phyloP scores from a whole-genome alignment of 2,888 invertebrate genomes.

The Ormyrus thymus region DNA sequence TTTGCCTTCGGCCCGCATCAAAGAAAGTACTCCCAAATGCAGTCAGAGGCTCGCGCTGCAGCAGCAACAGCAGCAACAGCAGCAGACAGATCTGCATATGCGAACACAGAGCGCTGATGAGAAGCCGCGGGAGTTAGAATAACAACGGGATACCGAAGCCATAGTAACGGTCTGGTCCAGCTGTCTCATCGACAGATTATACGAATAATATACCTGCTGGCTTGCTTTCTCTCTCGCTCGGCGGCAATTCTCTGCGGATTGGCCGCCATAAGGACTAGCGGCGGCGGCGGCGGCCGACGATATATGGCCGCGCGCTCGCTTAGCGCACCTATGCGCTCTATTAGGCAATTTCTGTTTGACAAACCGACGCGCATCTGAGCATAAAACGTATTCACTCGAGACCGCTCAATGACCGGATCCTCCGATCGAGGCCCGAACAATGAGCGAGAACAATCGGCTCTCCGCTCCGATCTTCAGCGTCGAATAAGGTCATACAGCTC shows the following conservation, averaged over 20 bases:
- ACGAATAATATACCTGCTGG: conserved; percentile 10
- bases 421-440: not conserved
- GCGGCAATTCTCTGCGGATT: not conserved
- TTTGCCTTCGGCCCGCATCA: too few relatives aligned
- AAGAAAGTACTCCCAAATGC: too few relatives aligned
- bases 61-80: too few relatives aligned
- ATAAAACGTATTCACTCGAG: conserved; percentile 35
- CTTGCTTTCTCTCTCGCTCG: conserved; percentile 5
- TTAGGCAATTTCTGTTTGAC: conserved; percentile 39
- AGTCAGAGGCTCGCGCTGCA: too few relatives aligned
- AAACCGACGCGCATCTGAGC: conserved; percentile 31
- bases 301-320: not conserved
- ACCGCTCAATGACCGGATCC: conserved; percentile 20
- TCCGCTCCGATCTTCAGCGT: not conserved
- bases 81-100: too few relatives aligned
- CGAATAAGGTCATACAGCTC: conserved; percentile 14
- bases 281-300: too few relatives aligned
- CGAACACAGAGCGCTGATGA: not conserved
- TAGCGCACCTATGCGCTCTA: conserved; percentile 23
- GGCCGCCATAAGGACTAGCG: not conserved
- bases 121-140: conserved; percentile 18
- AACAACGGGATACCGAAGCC: not conserved
- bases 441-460: conserved; percentile 17
- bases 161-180: not conserved
- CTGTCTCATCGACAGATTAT: not conserved